Evolutionary conservation across 30 jellyfish, hydroid and myxozoan species (phyloP), one percentile per base, ranked within the genome.

Genomic region (Mastigias papua): DNA sequence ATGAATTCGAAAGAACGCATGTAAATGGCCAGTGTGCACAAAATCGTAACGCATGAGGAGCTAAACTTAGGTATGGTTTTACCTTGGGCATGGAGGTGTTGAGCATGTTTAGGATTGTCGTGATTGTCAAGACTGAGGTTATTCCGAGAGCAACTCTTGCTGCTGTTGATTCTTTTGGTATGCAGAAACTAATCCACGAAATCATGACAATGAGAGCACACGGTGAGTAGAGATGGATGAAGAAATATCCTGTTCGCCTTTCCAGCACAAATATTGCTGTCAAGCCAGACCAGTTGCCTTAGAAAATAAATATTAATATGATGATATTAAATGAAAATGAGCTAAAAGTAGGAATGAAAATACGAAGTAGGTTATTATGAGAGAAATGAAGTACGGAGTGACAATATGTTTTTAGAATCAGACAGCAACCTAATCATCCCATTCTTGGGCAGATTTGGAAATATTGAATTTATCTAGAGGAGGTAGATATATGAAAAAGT

Each of bases 11-110:
- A n/a, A n/a, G n/a, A n/a, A n/a, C n/a, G n/a, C n/a, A n/a, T n/a
- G n/a, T n/a, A n/a, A n/a, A n/a, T n/a, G n/a, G n/a, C n/a, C n/a
- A n/a, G n/a, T n/a, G n/a, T n/a, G n/a, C n/a, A n/a, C n/a, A n/a
- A n/a, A n/a, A n/a, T n/a, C n/a, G n/a, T n/a, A n/a, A n/a, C n/a
- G n/a, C n/a, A n/a, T n/a, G n/a, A n/a, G n/a, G n/a, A n/a, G n/a
- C n/a, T n/a, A n/a, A n/a, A n/a, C n/a, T n/a, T n/a, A n/a, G n/a
- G n/a, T n/a, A n/a, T n/a, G n/a, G n/a, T n/a, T n/a, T n/a, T 78
- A 91, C 98, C 93, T 91, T 91, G 13, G 98, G 98, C 98, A 91
- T 91, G 32, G 98, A 89, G 4, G 98, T 91, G 69, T 91, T 91
- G 27, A 91, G 81, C 98, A 91, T 91, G 71, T 91, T 91, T n/a